These are phyloP conservation scores for Zootermopsis nevadensis DNA, from an alignment of 2,888 invertebrate genomes.

Conservation along the genomic window DNA sequence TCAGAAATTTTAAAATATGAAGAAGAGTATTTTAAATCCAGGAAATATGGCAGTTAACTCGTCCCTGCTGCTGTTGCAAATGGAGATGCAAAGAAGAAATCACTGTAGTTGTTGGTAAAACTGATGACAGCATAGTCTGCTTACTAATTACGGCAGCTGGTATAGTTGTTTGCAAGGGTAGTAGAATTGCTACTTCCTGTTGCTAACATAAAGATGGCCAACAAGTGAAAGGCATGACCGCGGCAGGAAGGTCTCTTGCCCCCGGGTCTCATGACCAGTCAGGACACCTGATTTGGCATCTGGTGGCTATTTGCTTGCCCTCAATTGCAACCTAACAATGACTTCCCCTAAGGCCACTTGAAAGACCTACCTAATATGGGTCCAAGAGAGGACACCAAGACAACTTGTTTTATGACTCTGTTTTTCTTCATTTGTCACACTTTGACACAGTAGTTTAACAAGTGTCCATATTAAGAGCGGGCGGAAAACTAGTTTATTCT, in stretches of 20 bases:
- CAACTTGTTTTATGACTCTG: not conserved
- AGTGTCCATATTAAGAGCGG: not conserved
- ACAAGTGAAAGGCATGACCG: slow-evolving; percentile 4
- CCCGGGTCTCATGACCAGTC: not conserved
- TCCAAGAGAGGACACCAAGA: not conserved
- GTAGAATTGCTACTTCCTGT: slow-evolving; percentile 9
- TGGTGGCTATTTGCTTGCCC: slow-evolving; percentile 19
- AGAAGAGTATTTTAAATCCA: too few species aligned
- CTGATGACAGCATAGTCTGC: not conserved
- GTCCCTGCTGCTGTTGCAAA: too few species aligned
- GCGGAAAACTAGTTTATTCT: not conserved
- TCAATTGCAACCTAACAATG: slow-evolving; percentile 19
- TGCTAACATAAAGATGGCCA: not conserved
- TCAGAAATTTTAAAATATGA: too few species aligned
- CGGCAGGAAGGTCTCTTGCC: slow-evolving; percentile 23
- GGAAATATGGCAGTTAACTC: too few species aligned
- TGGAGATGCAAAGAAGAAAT: too few species aligned
- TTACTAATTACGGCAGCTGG: not conserved
- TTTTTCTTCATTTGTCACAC: not conserved
- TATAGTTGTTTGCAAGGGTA: not conserved
- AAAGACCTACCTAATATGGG: not conserved
- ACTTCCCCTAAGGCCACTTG: not conserved
- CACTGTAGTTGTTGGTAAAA: too few species aligned
- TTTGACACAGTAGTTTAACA: not conserved
- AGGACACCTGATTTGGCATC: slow-evolving; percentile 31